phyloP scores from a whole-genome alignment of 92 coral and sea anemone species.

The Heliopora coerulea region DNA sequence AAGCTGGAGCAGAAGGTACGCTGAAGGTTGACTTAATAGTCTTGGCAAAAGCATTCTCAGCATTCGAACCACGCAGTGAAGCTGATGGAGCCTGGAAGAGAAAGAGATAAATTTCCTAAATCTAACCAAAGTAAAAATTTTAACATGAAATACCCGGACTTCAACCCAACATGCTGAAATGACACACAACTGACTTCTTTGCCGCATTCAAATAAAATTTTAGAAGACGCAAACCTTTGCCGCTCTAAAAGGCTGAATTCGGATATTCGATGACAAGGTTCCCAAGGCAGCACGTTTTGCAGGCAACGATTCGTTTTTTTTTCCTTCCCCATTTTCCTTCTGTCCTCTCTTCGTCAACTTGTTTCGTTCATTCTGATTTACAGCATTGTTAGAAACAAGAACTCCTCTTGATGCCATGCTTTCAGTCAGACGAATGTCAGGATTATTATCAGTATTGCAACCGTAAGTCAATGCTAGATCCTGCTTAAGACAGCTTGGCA shows the following conservation, averaged over 20 bases:
- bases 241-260: constrained; percentile 98
- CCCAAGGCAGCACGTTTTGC: constrained; percentile 93
- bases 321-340: constrained; percentile 28
- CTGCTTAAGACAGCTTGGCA: constrained; percentile 20
- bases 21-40: constrained; percentile 69
- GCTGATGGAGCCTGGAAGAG: constrained; percentile 60
- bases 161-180: no score
- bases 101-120: not conserved
- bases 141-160: no score
- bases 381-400: constrained; percentile 28
- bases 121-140: no score
- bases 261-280: constrained; percentile 86
- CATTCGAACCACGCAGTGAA: constrained; percentile 58
- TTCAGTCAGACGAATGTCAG: not conserved
- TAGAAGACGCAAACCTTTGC: constrained; percentile 63
- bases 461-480: no score
- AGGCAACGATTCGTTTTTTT: constrained; percentile 24
- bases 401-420: constrained; percentile 35
- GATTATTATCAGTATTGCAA: no score
- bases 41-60: constrained; percentile 79
- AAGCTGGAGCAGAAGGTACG: constrained; percentile 61
- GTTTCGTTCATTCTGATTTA: constrained; percentile 22
- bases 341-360: constrained; percentile 31
- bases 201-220: no score
- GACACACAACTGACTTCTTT: not conserved